Conservation (phyloP, 1,140 invertebrate species). For the Hypsibius dujardini region DNA sequence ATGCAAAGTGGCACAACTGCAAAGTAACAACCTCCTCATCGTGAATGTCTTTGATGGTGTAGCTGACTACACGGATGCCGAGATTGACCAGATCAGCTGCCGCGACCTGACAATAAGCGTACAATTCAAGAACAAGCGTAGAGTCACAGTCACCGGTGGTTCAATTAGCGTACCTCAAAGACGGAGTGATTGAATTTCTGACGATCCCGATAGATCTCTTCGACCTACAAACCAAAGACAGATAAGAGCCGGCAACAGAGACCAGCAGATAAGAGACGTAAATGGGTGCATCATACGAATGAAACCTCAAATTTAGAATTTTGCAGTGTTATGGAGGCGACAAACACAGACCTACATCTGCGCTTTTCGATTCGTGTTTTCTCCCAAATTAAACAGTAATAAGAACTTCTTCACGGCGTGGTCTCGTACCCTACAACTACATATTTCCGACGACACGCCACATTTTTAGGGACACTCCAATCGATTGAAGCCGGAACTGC, state of each 20-base stretch:
- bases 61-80: constrained; percentile 93
- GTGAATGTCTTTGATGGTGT: constrained; percentile 88
- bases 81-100: constrained; percentile 90
- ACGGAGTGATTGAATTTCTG: constrained; percentile 92
- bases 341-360: too few relatives aligned
- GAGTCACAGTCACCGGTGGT: background rate
- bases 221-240: constrained; percentile 24
- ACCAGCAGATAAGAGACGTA: background rate
- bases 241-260: background rate
- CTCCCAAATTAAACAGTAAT: too few relatives aligned
- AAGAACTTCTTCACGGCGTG: too few relatives aligned
- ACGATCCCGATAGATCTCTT: constrained; percentile 94
- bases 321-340: too few relatives aligned
- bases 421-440: too few relatives aligned
- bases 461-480: too few relatives aligned
- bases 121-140: constrained; percentile 58
- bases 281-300: too few relatives aligned
- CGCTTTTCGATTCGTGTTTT: too few relatives aligned
- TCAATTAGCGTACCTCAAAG: constrained; percentile 29
- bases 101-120: constrained; percentile 28
- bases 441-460: too few relatives aligned
- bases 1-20: background rate
- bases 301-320: too few relatives aligned
- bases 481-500: too few relatives aligned
- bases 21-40: constrained; percentile 70